Evolutionary conservation across 2,888 invertebrate species (phyloP).

Genomic region (Apamea crenata): DNA sequence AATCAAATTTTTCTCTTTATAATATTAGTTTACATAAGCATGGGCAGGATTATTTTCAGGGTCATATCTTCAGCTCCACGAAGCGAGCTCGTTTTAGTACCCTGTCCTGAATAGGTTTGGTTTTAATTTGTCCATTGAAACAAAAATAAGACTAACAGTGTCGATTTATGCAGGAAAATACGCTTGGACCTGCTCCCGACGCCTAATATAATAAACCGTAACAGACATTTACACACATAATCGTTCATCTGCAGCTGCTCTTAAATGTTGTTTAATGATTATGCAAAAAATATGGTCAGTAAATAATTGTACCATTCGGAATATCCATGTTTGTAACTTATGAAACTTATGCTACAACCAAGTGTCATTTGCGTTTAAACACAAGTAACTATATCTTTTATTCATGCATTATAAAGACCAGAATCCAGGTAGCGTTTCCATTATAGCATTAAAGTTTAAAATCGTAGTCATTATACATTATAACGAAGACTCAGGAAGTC

Average conservation of each 20-base stretch:
- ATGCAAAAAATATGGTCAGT: neutral
- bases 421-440: slow-evolving; percentile 18
- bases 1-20: too few species aligned
- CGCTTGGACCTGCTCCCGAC: neutral
- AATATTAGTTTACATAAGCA: neutral
- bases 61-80: neutral
- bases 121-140: neutral
- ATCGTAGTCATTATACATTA: slow-evolving; percentile 54
- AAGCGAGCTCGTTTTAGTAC: neutral
- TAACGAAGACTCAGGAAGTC: slow-evolving; percentile 35
- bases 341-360: neutral
- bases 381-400: slow-evolving; percentile 34
- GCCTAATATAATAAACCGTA: neutral
- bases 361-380: neutral
- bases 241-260: neutral
- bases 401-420: slow-evolving; percentile 37
- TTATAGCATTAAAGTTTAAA: slow-evolving; percentile 39
- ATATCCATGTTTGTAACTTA: neutral
- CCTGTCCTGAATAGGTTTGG: neutral
- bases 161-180: neutral
- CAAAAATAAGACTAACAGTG: neutral
- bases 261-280: neutral
- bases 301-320: neutral
- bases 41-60: neutral
- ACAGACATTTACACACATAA: neutral